Base-by-base conservation (phyloP, 2,113 vertebrate genomes). In the Sus scrofa region DNA sequence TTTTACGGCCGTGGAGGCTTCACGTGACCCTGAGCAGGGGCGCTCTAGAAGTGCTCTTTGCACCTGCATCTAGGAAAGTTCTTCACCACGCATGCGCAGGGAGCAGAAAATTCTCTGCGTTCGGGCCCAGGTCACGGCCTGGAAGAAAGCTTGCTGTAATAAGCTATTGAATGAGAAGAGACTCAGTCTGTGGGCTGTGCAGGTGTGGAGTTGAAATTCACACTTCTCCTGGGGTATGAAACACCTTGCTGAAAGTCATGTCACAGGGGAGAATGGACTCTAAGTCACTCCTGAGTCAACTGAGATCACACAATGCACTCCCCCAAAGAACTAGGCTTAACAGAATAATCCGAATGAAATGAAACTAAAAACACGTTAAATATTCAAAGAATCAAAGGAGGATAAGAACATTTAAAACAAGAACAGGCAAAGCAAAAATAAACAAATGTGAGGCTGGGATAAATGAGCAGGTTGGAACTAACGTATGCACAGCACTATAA, bases 211-310 rank as follows among this genome's bases (percentile, higher is more conserved):
- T 27, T 54, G 2, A 7, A 2, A 27, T 6, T 67, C 58, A 7
- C 24, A 16, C 34, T 2, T 0, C 11, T 67, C 60, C 3, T 0
- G 6, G 68, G n/a, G 6, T 2, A 44, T 27, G 34, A 73, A 58
- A 44, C 3, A 0, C 19, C 4, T 1, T 0, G 15, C 82, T 30
- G 65, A 15, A 50, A 56, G 18, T 1, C 7, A 18, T 7, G 54
- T 20, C 75, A 27, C 50, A 16, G 24, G 18, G 0, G 2, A 32
- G 27, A 56, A 60, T 3, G 13, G 1, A 3, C 68, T 18, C 1
- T 0, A 1, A 19, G 7, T 3, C 6, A 67, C 37, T 8, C 71
- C 22, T 6, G 77, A 2, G n/a, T 60, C 3, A 1, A 0, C 54
- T 1, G 37, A 27, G 56, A 7, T 14, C 74, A 22, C 10, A 2